phyloP scores from a whole-genome alignment of 2,888 invertebrate species.

The Dusona sp. region DNA sequence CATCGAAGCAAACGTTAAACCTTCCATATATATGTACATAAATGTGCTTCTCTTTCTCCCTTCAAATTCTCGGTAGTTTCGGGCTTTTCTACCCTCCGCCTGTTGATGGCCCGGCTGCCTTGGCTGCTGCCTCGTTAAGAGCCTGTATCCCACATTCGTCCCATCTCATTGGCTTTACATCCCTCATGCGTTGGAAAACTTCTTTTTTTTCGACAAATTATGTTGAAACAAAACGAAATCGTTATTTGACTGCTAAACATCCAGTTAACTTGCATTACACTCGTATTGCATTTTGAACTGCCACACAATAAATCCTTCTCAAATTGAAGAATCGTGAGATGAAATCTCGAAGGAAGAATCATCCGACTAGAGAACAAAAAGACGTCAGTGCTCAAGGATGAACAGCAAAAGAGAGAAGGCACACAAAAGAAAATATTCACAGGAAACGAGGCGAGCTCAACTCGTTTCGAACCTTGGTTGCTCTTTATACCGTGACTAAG shows the following conservation, averaged over 20 bases:
- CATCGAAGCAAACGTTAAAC: conserved; percentile 48
- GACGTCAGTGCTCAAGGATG: background rate
- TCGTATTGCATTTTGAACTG: background rate
- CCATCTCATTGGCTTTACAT: background rate
- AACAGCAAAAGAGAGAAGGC: background rate
- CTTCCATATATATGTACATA: background rate
- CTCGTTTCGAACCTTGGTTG: too few relatives aligned
- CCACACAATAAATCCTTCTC: background rate
- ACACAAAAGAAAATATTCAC: conserved; percentile 3
- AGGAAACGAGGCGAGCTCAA: background rate
- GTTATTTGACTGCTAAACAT: background rate
- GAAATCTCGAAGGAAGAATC: background rate
- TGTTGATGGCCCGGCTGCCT: conserved; percentile 26
- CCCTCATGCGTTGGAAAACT: background rate
- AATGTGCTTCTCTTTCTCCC: conserved; percentile 1
- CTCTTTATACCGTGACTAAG: background rate
- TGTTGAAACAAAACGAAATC: background rate
- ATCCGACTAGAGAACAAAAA: background rate
- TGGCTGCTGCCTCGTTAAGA: conserved; percentile 38
- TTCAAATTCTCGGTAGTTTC: conserved; percentile 18
- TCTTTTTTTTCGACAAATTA: background rate
- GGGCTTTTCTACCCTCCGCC: conserved; percentile 34
- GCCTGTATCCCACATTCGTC: background rate
- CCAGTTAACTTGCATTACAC: background rate
- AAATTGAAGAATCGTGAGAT: background rate